phyloP scores from a whole-genome alignment of 2,797 vertebrate species.

The Rallus crepitans region DNA sequence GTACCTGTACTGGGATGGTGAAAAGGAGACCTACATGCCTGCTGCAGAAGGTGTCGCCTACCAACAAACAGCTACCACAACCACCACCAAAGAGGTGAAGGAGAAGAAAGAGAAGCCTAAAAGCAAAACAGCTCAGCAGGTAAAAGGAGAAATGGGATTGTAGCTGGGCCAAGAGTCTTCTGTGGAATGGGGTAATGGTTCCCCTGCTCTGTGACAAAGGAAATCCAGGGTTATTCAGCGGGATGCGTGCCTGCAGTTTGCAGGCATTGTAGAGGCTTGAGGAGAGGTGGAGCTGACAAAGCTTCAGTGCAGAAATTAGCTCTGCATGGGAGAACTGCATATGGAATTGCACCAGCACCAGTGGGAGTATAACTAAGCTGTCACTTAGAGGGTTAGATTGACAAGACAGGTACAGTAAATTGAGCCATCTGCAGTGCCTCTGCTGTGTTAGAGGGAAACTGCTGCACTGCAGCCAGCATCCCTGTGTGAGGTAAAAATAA shows the following conservation, averaged over 20 bases:
- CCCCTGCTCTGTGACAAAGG: not conserved
- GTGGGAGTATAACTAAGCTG: slow-evolving; percentile 49
- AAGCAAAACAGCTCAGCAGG: slow-evolving; percentile 98
- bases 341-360: not conserved
- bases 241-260: not conserved
- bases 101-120: slow-evolving; percentile 99
- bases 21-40: slow-evolving; percentile 93
- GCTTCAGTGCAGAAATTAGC: slow-evolving; percentile 45
- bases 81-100: slow-evolving; percentile 87
- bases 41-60: slow-evolving; percentile 79
- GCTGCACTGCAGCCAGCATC: slow-evolving; percentile 31
- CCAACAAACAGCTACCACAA: slow-evolving; percentile 71
- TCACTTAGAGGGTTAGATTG: slow-evolving; percentile 41
- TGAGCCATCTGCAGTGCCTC: not conserved
- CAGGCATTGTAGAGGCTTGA: not conserved
- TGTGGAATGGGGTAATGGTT: not conserved
- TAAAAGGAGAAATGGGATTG: slow-evolving; percentile 18
- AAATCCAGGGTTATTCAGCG: not conserved
- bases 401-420: slow-evolving; percentile 13
- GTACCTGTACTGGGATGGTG: slow-evolving; percentile 98
- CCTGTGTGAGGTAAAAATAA: slow-evolving; percentile 44
- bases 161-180: not conserved
- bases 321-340: slow-evolving; percentile 20
- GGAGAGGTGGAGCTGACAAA: not conserved
- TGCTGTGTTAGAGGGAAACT: not conserved